Conservation (phyloP, 92 coral and sea anemone species). For the Micromussa lordhowensis region DNA sequence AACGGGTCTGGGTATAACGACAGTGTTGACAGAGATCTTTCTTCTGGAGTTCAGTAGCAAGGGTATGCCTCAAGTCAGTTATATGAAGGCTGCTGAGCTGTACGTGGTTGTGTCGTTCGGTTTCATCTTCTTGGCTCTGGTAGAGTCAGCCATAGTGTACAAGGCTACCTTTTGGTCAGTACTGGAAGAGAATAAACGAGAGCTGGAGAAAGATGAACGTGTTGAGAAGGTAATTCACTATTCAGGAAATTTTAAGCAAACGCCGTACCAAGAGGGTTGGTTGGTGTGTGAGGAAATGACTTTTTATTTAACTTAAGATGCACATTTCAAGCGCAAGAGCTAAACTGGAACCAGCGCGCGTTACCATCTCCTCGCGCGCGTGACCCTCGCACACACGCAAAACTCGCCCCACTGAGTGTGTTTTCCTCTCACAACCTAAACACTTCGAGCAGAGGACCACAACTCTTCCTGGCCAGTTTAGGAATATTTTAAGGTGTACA, state of each 20-base stretch:
- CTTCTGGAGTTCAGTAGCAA: constrained; percentile 71
- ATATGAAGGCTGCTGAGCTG: constrained; percentile 78
- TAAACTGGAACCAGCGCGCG: no score
- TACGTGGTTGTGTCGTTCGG: constrained; percentile 70
- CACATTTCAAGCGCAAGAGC: no score
- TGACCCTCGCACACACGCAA: no score
- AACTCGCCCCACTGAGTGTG: no score
- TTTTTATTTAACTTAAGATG: no score
- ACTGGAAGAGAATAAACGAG: neutral
- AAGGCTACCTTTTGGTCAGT: constrained; percentile 12
- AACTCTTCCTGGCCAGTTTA: no score
- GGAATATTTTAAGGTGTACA: no score
- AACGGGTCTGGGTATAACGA: constrained; percentile 58
- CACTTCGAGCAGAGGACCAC: no score
- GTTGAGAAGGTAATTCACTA: constrained; percentile 9
- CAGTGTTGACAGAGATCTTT: constrained; percentile 79
- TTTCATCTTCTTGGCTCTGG: constrained; percentile 73
- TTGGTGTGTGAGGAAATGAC: no score
- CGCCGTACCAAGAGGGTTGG: neutral
- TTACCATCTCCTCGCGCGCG: no score
- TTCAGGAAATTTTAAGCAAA: neutral
- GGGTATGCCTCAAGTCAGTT: constrained; percentile 76
- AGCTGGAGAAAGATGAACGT: neutral
- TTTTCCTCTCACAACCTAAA: no score
- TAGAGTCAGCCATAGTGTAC: constrained; percentile 66